Base-by-base conservation (phyloP, 2,113 vertebrate genomes). In the Micromys minutus region DNA sequence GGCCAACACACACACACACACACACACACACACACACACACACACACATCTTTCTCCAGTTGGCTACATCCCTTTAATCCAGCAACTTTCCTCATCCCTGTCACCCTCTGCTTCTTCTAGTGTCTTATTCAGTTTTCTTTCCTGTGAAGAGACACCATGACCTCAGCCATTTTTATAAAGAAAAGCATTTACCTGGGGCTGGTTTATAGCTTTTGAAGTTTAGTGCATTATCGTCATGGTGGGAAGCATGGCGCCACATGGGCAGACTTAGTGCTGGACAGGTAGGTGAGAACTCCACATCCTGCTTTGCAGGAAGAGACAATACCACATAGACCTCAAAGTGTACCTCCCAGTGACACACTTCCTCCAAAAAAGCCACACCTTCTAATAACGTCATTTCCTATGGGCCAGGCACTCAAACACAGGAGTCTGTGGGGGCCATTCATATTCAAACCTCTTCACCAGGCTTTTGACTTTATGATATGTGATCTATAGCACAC, bases 61-160 rank as follows among this genome's bases (percentile, higher is more conserved):
- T 24, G 17, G 1, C 13, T 17, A 3, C 22, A 7, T 26, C 22
- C n/a, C 21, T 22, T 42, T 0, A 2, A 2, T 16, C 17, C n/a
- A 61, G 45, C 34, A 61, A 1, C 22, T 36, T 89, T 57, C 36
- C 21, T 57, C 57, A 55, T 26, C 47, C 36, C 9, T 65, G 26
- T 10, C 4, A 63, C 45, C 26, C 31, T 5, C 87, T 87, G 31
- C 34, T 52, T 85, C 34, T 86, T 19, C 9, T 3, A 19, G 19
- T 39, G n/a, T 72, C n/a, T 72, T 72, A 39, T 36, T 72, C 71
- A 72, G 36, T 72, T n/a, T 21, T 72, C n/a, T 22, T 72, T 39
- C 17, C n/a, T 72, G 19, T 72, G 71, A 72, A 72, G 19, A 72
- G n/a, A 72, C 19, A 72, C n/a, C 19, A 22, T 22, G 71, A 22